Evolutionary conservation across 2,888 invertebrate genomes (phyloP).

Genomic region (Pristionchus japonicus): DNA sequence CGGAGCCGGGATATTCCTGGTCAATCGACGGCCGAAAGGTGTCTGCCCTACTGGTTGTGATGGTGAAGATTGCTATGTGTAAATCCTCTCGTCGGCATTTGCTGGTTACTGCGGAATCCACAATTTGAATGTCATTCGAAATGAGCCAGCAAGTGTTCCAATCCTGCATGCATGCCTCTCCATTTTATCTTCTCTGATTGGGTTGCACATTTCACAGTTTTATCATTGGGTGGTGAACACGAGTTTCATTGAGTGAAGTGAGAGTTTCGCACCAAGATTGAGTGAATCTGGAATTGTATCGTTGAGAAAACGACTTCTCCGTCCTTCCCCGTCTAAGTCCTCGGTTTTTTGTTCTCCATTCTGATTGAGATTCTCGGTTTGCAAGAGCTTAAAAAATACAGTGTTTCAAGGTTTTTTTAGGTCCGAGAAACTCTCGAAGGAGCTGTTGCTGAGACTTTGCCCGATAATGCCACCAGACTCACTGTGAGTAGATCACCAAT

Average conservation of each 20-base stretch:
- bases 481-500: slow-evolving; percentile 66
- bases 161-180: slow-evolving; percentile 19
- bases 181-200: background rate
- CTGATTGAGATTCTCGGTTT: slow-evolving; percentile 17
- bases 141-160: background rate
- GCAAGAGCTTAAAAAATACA: background rate
- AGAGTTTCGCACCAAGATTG: background rate
- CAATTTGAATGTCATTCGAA: background rate
- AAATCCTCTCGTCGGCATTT: background rate
- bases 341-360: background rate
- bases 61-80: slow-evolving; percentile 26
- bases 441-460: slow-evolving; percentile 56
- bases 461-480: slow-evolving; percentile 63
- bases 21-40: slow-evolving; percentile 66
- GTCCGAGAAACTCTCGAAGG: slow-evolving; percentile 69
- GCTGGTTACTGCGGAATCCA: background rate
- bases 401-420: slow-evolving; percentile 28
- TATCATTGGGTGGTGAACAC: background rate
- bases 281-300: background rate
- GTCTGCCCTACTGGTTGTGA: slow-evolving; percentile 43
- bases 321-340: background rate
- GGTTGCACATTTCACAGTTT: background rate
- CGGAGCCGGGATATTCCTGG: slow-evolving; percentile 69
- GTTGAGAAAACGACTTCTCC: background rate
- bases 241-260: background rate